A percentile compares a stretch with the other conserved stretches of the same genome.
Conservation (phyloP, 2,797 vertebrate genomes). For the Danio albolineatus region DNA sequence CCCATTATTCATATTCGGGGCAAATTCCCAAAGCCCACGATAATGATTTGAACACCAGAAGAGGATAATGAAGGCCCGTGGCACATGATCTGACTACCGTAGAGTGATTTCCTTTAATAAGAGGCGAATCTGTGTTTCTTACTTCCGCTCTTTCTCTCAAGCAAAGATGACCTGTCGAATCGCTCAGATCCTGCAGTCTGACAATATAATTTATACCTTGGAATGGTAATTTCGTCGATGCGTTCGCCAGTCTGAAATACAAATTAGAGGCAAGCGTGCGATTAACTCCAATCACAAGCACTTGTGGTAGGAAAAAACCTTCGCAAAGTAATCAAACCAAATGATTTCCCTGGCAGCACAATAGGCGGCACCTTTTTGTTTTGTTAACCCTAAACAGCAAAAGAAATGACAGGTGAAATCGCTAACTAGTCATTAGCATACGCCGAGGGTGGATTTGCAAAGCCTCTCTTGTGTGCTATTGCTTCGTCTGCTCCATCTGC, state of each 20-base stretch:
- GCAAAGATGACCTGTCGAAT: conserved; percentile 70
- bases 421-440: conserved; percentile 50
- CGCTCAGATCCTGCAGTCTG: conserved; percentile 72
- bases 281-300: conserved; percentile 63
- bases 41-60: conserved; percentile 70
- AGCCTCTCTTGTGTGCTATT: conserved; percentile 48
- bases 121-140: conserved; percentile 71
- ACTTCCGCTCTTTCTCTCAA: conserved; percentile 63
- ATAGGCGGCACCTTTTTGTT: conserved; percentile 55
- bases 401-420: conserved; percentile 57
- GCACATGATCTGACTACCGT: conserved; percentile 66
- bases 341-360: conserved; percentile 58
- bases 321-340: conserved; percentile 50
- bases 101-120: conserved; percentile 72
- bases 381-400: conserved; percentile 63
- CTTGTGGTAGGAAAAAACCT: conserved; percentile 61
- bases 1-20: conserved; percentile 23
- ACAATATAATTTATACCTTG: conserved; percentile 73
- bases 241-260: conserved; percentile 44
- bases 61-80: conserved; percentile 68
- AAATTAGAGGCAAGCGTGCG: conserved; percentile 54
- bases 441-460: conserved; percentile 28
- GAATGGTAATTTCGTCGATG: conserved; percentile 68
- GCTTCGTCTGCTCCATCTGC: conserved; percentile 41
- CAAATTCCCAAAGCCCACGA: conserved; percentile 49